Evolutionary conservation across 2,888 invertebrate species (phyloP), one percentile per base, ranked within the genome.

Genomic region (Achlya flavicornis): DNA sequence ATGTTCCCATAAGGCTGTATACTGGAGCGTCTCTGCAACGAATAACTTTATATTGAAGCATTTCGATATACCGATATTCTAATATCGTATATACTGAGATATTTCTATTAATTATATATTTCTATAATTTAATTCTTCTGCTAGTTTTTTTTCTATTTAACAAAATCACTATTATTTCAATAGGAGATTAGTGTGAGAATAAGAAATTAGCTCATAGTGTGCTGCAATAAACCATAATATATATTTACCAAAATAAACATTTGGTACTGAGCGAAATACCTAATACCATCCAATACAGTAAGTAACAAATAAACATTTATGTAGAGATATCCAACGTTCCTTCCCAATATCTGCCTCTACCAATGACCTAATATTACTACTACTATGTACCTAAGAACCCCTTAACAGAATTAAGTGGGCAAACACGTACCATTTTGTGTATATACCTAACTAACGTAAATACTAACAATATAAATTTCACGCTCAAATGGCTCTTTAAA

Each of bases 401-500:
- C 19, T 53, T 10, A 53, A 53, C 53, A 53, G 10, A 19, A 53
- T 53, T 3, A 53, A 53, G 53, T 53, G 19, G 53, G 53, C 53
- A 53, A 53, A 53, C 7, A 53, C 19, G 19, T 53, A 53, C 53
- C 53, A 53, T 53, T 53, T 53, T 53, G 53, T 53, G 53, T 53
- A 53, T 53, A 19, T 19, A 53, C 8, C 53, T 19, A 16, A 53
- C 19, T 53, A 53, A 53, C 53, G 53, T 53, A n/a, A 53, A 53
- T 53, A 19, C 19, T 53, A 53, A 53, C 53, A 53, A 53, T 53
- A 53, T 53, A 53, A 53, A 19, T 53, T 53, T 19, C 19, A 53
- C 53, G 53, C 53, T 53, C 19, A 53, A 53, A 59, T 59, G 35
- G 35, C 16, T 59, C 58, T 38, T 38, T 35, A 38, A 16, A 32